A percentile compares a stretch with the other conserved stretches of the same genome.
Evolutionary conservation across 2,113 vertebrate species (phyloP).

Genomic region (Lutjanus erythropterus): DNA sequence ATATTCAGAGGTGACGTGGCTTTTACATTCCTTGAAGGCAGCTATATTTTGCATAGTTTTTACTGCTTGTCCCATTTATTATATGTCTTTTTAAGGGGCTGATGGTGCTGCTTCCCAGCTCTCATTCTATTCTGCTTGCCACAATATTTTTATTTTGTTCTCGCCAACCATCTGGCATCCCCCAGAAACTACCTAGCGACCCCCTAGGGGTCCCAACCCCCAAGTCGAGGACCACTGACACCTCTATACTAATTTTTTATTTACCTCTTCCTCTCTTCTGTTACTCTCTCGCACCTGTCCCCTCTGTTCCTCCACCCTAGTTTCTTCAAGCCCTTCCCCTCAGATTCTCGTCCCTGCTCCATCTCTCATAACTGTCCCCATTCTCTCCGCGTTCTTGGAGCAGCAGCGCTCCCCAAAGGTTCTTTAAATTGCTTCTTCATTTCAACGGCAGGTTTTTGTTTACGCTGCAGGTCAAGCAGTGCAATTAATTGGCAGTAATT

Average conservation of each 20-base stretch:
- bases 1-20: too few relatives aligned
- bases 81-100: too few relatives aligned
- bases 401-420: slow-evolving; percentile 67
- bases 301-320: slow-evolving; percentile 30
- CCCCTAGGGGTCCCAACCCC: too few relatives aligned
- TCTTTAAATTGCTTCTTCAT: slow-evolving; percentile 78
- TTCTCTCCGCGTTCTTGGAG: slow-evolving; percentile 57
- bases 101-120: too few relatives aligned
- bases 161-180: too few relatives aligned
- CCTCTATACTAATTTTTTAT: slow-evolving; percentile 35
- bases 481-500: slow-evolving; percentile 80
- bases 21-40: too few relatives aligned
- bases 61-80: too few relatives aligned
- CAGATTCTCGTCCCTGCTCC: not conserved
- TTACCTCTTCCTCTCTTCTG: slow-evolving; percentile 23
- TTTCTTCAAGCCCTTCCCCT: slow-evolving; percentile 32
- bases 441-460: slow-evolving; percentile 73
- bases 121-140: too few relatives aligned
- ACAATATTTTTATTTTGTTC: too few relatives aligned
- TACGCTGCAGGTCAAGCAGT: slow-evolving; percentile 77
- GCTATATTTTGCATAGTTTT: too few relatives aligned
- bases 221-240: too few relatives aligned
- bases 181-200: too few relatives aligned
- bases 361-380: slow-evolving; percentile 71
- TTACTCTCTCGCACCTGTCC: slow-evolving; percentile 36